These are phyloP conservation scores for Rhodeus uyekii DNA, from an alignment of 2,797 vertebrate species.

Conservation along the genomic window DNA sequence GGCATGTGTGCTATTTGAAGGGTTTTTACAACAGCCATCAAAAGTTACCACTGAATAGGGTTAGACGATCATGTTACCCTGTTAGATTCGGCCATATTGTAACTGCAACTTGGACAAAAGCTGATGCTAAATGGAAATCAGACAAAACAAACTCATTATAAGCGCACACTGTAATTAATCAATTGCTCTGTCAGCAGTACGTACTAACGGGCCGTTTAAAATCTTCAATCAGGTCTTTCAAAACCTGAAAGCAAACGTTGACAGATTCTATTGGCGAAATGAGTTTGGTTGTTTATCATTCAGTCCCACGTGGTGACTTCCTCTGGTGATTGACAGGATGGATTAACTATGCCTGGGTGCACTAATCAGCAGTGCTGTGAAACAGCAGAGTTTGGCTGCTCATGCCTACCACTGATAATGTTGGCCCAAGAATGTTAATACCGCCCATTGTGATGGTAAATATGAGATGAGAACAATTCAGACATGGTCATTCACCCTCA, in stretches of 20 bases:
- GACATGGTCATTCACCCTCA: slow-evolving; percentile 78
- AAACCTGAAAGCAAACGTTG: slow-evolving; percentile 15
- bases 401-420: slow-evolving; percentile 69
- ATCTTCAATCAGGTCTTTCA: slow-evolving; percentile 31
- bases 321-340: slow-evolving; percentile 35
- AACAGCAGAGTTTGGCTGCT: slow-evolving; percentile 55
- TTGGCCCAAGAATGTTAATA: slow-evolving; percentile 81
- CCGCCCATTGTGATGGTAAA: slow-evolving; percentile 86
- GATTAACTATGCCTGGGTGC: slow-evolving; percentile 50
- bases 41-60: slow-evolving; percentile 8
- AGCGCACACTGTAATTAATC: slow-evolving; percentile 3
- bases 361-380: slow-evolving; percentile 53
- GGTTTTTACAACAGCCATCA: background rate
- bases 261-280: slow-evolving; percentile 2
- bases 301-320: slow-evolving; percentile 33
- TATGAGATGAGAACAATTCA: slow-evolving; percentile 75
- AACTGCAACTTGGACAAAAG: slow-evolving; percentile 17
- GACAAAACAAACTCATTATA: slow-evolving; percentile 3
- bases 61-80: slow-evolving; percentile 16
- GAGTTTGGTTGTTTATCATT: slow-evolving; percentile 38
- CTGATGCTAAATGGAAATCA: slow-evolving; percentile 17
- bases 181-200: background rate
- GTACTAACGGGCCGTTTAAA: slow-evolving; percentile 1
- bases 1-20: background rate
- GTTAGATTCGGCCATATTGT: slow-evolving; percentile 13